A percentile compares a stretch with the other conserved stretches of the same genome.
These are phyloP conservation scores for Scylla paramamosain DNA, from an alignment of 1,140 invertebrate genomes.

Conservation along the genomic window DNA sequence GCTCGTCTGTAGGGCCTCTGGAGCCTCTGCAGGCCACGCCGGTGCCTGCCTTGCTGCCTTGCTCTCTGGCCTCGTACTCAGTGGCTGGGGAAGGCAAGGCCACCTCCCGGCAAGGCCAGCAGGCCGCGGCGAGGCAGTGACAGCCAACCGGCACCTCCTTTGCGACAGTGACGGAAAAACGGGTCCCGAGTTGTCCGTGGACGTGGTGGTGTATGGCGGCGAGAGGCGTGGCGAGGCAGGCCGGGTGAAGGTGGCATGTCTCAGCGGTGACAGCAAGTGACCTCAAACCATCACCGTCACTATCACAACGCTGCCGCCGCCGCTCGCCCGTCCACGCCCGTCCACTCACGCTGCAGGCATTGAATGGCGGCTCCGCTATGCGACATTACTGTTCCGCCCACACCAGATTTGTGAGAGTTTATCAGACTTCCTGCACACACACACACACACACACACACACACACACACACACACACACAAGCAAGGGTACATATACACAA, in stretches of 20 bases:
- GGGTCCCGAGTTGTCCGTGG: not conserved
- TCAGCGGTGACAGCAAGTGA: not conserved
- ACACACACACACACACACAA: not conserved
- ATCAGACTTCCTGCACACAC: not conserved
- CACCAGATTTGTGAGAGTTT: not conserved
- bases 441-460: not conserved
- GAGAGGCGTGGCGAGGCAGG: not conserved
- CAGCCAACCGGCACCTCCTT: not conserved
- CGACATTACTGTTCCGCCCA: not conserved
- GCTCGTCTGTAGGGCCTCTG: not conserved
- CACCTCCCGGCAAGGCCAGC: not conserved
- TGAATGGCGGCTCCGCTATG: not conserved
- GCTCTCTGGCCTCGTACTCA: not conserved
- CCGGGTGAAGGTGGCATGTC: not conserved
- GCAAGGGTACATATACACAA: not conserved
- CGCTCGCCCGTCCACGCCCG: not conserved
- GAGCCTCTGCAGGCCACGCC: not conserved
- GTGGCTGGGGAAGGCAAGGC: not conserved
- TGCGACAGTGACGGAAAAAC: slow-evolving; percentile 10
- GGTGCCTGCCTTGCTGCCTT: not conserved
- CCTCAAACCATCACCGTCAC: not conserved
- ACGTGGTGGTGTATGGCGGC: not conserved
- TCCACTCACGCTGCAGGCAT: not conserved
- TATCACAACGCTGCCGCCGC: not conserved
- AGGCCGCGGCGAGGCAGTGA: not conserved